Evolutionary conservation across 2,888 invertebrate genomes (phyloP).

Genomic region (Epistrophe grossulariae): DNA sequence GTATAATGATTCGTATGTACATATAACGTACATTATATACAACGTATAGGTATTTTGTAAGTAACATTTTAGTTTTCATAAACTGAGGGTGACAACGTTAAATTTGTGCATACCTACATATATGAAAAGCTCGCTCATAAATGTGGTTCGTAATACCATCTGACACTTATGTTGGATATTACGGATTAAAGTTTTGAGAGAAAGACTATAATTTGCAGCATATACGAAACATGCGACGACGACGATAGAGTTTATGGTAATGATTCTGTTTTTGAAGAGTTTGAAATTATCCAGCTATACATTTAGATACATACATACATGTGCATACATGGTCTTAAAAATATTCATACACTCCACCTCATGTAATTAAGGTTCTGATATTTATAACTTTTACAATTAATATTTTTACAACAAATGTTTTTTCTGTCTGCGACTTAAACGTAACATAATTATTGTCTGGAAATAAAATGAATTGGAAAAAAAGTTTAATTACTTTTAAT

Average conservation of each 20-base stretch:
- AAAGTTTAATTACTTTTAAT: no score
- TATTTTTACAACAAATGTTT: neutral
- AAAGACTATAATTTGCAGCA: conserved; percentile 32
- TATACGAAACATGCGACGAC: neutral
- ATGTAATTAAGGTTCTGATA: neutral
- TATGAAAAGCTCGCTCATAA: conserved; percentile 42
- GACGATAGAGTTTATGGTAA: neutral
- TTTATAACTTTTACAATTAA: neutral
- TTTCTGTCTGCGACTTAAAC: neutral
- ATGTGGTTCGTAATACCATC: conserved; percentile 54
- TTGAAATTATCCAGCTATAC: conserved; percentile 30
- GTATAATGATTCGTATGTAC: neutral
- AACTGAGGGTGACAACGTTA: conserved; percentile 30
- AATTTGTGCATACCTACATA: conserved; percentile 24
- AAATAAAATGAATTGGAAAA: no score
- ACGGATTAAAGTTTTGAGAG: conserved; percentile 33
- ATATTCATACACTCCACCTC: neutral
- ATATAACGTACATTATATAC: neutral
- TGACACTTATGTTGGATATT: conserved; percentile 54
- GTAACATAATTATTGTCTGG: no score
- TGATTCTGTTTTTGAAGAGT: conserved; percentile 26
- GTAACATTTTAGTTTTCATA: conserved; percentile 23
- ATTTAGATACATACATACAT: no score
- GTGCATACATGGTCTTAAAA: neutral
- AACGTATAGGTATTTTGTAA: neutral